Evolutionary conservation across 2,113 vertebrate genomes (phyloP).

Genomic region (Brachypodius melanocephalos): DNA sequence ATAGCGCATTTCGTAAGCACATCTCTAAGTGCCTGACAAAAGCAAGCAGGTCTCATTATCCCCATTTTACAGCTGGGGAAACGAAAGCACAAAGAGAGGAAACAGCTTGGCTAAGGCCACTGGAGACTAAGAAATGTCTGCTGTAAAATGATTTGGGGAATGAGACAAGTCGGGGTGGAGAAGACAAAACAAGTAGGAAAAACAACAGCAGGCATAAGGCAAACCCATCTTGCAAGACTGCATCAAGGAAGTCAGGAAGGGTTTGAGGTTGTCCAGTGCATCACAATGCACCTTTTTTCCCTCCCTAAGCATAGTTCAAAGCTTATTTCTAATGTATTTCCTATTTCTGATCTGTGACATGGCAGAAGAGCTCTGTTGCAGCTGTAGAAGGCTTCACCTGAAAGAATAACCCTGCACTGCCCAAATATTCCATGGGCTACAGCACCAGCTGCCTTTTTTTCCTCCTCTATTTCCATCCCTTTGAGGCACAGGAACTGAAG

Average conservation of each 20-base stretch:
- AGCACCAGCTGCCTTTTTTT: background rate
- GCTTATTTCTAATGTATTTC: background rate
- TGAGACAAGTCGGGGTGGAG: background rate
- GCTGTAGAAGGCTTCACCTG: background rate
- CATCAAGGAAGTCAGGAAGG: background rate
- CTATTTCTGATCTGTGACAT: background rate
- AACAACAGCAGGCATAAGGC: background rate
- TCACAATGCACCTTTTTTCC: background rate
- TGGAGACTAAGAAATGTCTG: constrained; percentile 11
- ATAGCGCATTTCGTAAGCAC: constrained; percentile 31
- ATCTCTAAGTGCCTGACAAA: constrained; percentile 41
- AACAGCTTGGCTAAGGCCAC: constrained; percentile 36
- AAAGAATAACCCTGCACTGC: background rate
- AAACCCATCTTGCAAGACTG: background rate
- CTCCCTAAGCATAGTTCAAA: background rate
- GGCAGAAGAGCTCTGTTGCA: background rate
- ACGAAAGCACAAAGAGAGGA: constrained; percentile 53
- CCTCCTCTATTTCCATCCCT: background rate
- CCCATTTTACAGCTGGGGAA: constrained; percentile 43
- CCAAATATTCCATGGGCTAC: background rate
- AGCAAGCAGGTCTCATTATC: constrained; percentile 46
- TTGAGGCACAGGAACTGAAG: background rate
- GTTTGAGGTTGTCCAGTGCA: background rate
- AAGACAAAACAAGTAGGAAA: background rate
- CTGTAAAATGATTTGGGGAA: background rate